These are phyloP conservation scores for Notamacropus eugenii DNA, from an alignment of 2,797 vertebrate species.

Conservation along the genomic window DNA sequence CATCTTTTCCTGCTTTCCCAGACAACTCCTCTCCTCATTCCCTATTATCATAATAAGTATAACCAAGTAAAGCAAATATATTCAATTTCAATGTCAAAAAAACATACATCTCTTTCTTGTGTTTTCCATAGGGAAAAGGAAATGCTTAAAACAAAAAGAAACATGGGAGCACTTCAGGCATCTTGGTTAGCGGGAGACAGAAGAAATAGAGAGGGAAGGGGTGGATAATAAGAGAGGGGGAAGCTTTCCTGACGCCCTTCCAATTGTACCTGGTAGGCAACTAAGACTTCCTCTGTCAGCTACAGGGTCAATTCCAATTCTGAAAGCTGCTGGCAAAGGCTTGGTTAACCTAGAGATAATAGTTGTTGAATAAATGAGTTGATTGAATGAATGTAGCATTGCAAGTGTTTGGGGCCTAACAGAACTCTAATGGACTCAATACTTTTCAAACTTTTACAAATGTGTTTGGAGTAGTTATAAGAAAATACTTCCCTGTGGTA, in stretches of 20 bases:
- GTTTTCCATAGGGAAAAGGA: background rate
- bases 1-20: background rate
- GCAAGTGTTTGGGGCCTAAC: background rate
- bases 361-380: too few species aligned
- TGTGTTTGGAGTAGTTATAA: background rate
- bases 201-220: background rate
- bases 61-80: background rate
- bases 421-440: background rate
- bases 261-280: background rate
- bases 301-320: background rate
- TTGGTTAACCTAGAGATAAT: background rate
- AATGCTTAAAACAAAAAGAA: background rate
- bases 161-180: background rate
- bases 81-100: background rate
- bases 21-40: background rate
- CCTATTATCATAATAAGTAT: background rate
- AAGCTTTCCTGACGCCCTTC: background rate
- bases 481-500: background rate
- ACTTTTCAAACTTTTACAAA: background rate
- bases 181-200: background rate
- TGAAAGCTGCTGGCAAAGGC: background rate
- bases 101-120: background rate
- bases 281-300: background rate
- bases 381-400: background rate
- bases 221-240: background rate